phyloP scores from a whole-genome alignment of 2,113 vertebrate species.

The Crypturellus undulatus region DNA sequence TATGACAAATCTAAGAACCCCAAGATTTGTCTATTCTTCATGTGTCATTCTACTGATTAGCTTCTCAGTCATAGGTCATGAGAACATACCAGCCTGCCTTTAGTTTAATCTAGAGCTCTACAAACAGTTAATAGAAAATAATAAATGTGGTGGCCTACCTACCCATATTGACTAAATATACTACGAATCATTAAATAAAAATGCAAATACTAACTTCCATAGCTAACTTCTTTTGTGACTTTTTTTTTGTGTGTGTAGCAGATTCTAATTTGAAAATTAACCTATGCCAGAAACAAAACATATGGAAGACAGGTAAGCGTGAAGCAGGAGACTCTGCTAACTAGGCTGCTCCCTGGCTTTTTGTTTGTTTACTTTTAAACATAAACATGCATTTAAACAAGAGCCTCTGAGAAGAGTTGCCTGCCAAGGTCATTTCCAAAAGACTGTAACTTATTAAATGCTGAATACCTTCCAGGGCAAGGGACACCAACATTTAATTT shows the following conservation, averaged over 20 bases:
- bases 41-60: not conserved
- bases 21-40: not conserved
- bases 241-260: not conserved
- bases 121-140: not conserved
- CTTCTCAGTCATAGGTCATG: not conserved
- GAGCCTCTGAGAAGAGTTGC: conserved; percentile 4
- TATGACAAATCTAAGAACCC: not conserved
- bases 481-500: not conserved
- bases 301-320: not conserved
- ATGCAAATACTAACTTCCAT: not conserved
- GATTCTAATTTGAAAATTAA: conserved; percentile 22
- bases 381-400: not conserved
- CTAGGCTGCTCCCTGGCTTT: not conserved
- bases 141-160: not conserved
- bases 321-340: not conserved
- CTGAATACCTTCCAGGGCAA: conserved; percentile 12
- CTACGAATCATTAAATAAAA: not conserved
- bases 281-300: not conserved
- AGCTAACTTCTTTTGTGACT: not conserved
- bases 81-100: not conserved
- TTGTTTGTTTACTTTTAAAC: not conserved
- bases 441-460: not conserved
- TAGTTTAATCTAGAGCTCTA: not conserved
- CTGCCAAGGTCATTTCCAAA: conserved; percentile 11
- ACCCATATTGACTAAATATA: not conserved